Conservation (phyloP, 2,797 vertebrate genomes). For the Coccyzus lansbergi region DNA sequence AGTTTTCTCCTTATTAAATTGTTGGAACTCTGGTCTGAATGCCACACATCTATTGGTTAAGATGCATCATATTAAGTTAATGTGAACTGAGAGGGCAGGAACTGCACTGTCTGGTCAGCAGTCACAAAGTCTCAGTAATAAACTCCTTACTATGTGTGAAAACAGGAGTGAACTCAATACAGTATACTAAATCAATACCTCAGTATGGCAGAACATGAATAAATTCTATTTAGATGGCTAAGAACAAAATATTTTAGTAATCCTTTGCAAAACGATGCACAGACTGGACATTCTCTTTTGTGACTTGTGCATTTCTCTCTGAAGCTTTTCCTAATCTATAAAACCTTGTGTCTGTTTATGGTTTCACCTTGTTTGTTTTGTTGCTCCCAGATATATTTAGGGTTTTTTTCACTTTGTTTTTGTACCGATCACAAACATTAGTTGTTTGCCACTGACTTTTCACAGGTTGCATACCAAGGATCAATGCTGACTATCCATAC, state of each 20-base stretch:
- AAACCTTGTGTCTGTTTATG: background rate
- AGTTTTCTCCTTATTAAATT: background rate
- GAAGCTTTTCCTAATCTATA: background rate
- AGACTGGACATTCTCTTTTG: background rate
- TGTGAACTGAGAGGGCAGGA: background rate
- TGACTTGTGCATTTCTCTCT: background rate
- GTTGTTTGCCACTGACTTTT: background rate
- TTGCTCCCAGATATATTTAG: background rate
- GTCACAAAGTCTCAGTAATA: background rate
- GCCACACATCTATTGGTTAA: background rate
- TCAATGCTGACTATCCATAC: background rate
- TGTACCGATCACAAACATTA: accelerated
- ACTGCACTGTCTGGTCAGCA: background rate
- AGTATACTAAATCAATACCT: background rate
- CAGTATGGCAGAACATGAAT: background rate
- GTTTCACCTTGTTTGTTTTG: background rate
- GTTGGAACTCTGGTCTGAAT: background rate
- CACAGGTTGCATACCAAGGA: background rate
- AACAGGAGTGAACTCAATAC: background rate
- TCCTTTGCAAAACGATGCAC: background rate
- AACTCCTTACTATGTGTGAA: background rate
- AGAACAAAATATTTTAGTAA: background rate
- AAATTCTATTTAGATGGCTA: background rate
- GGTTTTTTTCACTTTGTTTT: background rate
- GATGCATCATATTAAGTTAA: background rate